Conservation (phyloP, 2,888 invertebrate genomes). For the Ecdyonurus torrentis region DNA sequence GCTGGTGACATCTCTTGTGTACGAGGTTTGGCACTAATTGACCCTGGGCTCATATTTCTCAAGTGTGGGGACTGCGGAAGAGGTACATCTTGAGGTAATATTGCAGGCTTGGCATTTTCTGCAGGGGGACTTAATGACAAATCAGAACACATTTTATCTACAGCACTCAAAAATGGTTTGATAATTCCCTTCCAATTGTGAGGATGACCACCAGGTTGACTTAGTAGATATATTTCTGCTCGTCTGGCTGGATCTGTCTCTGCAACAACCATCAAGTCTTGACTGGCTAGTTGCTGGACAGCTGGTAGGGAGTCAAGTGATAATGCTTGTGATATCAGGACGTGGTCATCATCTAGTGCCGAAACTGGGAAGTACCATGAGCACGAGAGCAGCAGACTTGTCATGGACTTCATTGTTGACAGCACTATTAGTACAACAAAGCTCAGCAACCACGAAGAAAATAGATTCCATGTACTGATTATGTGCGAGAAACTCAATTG, state of each 20-base stretch:
- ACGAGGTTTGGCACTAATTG: not conserved
- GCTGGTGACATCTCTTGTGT: not conserved
- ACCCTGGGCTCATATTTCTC: not conserved
- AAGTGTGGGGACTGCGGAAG: not conserved
- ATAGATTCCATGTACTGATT: not conserved
- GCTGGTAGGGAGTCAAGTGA: not conserved
- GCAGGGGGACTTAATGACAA: not conserved
- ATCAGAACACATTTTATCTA: not conserved
- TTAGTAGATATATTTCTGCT: not conserved
- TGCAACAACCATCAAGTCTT: not conserved
- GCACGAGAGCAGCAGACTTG: not conserved
- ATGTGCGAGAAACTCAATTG: not conserved
- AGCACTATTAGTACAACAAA: not conserved
- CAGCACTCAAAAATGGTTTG: not conserved
- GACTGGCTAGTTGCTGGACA: not conserved
- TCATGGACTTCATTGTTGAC: not conserved
- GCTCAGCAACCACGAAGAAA: not conserved
- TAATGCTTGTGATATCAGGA: not conserved
- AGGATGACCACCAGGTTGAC: not conserved
- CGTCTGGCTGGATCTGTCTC: not conserved
- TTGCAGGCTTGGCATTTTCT: not conserved
- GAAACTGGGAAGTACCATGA: not conserved
- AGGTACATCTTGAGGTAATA: not conserved
- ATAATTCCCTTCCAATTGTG: not conserved
- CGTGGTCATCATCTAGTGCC: not conserved